Evolutionary conservation across 2,888 invertebrate species (phyloP).

Genomic region (Steromphala cineraria): DNA sequence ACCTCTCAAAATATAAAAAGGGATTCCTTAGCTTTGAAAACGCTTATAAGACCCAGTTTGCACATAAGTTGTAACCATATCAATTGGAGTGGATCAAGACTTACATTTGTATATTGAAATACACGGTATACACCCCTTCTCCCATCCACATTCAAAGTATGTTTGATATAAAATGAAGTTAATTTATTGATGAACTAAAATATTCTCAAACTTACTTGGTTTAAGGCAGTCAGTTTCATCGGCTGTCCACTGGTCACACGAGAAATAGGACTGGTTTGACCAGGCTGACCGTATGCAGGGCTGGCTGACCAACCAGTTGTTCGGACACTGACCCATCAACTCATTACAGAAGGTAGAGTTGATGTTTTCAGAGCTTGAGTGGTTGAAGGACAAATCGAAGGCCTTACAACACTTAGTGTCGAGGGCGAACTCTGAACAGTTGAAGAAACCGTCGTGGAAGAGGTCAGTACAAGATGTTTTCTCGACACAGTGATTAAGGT

Average conservation of each 20-base stretch:
- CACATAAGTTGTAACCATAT: no score
- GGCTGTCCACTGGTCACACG: neutral
- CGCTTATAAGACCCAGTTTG: no score
- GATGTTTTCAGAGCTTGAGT: neutral
- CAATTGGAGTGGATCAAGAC: no score
- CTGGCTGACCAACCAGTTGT: neutral
- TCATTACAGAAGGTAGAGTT: neutral
- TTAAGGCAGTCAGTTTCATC: neutral
- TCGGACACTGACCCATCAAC: neutral
- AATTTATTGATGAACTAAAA: no score
- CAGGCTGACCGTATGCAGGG: neutral
- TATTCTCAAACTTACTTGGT: neutral
- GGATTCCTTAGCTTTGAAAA: no score
- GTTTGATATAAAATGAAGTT: no score
- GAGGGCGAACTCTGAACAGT: neutral
- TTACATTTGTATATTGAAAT: no score
- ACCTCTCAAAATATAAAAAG: no score
- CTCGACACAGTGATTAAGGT: neutral
- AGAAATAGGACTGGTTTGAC: neutral
- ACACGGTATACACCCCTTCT: no score
- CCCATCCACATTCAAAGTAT: no score
- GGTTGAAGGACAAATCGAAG: neutral
- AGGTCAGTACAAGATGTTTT: neutral
- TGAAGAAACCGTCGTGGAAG: neutral
- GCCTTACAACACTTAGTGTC: neutral